Evolutionary conservation across 2,888 invertebrate species (phyloP).

Genomic region (Apoderus coryli): DNA sequence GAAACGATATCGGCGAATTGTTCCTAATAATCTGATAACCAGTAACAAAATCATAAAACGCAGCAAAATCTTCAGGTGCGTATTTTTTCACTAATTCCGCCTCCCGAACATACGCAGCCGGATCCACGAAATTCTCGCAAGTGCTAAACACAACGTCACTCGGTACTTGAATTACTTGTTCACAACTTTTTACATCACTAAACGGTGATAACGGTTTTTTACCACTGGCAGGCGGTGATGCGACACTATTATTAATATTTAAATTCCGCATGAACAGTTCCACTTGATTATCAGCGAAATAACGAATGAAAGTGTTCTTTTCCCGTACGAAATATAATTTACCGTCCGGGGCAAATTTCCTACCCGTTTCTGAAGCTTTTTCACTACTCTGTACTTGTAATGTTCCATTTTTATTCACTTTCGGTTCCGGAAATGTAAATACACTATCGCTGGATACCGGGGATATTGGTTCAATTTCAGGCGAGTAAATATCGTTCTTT

Average conservation of each 20-base stretch:
- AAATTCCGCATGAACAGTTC: conserved; percentile 19
- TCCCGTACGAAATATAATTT: conserved; percentile 21
- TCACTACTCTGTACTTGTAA: too few relatives aligned
- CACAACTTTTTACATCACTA: neutral
- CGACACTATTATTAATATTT: conserved; percentile 3
- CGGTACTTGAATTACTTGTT: conserved; percentile 17
- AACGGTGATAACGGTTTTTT: too few relatives aligned
- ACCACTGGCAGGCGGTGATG: too few relatives aligned
- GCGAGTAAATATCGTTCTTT: conserved; percentile 13
- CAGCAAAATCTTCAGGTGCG: conserved; percentile 21
- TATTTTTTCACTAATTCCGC: conserved; percentile 19
- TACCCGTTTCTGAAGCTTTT: too few relatives aligned
- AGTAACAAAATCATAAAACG: conserved; percentile 24
- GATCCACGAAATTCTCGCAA: conserved; percentile 19
- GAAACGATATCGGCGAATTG: conserved; percentile 23
- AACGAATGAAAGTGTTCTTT: conserved; percentile 19
- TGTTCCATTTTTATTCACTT: conserved; percentile 1
- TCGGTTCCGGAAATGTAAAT: conserved; percentile 11
- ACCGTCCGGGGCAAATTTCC: too few relatives aligned
- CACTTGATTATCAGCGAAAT: conserved; percentile 21
- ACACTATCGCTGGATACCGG: conserved; percentile 8
- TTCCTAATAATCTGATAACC: conserved; percentile 24
- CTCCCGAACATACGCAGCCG: conserved; percentile 22
- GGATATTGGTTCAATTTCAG: conserved; percentile 15
- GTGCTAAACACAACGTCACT: conserved; percentile 17